Conservation (phyloP, 2,888 invertebrate species). For the Spilarctia lutea region DNA sequence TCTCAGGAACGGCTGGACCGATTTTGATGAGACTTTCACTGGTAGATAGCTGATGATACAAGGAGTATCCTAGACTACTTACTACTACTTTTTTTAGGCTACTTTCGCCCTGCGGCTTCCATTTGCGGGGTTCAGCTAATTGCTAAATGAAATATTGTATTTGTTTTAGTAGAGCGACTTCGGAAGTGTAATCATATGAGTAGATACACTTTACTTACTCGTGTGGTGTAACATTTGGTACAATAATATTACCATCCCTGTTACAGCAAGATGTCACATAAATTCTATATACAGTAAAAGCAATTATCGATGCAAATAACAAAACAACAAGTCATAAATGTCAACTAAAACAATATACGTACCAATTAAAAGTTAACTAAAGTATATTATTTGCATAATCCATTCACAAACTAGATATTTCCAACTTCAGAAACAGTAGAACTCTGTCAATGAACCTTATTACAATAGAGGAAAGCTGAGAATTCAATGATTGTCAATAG, state of each 20-base stretch:
- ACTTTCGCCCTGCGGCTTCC: too few species aligned
- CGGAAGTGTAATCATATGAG: background rate
- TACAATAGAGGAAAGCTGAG: conserved; percentile 38
- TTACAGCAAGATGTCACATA: conserved; percentile 4
- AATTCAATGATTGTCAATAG: conserved; percentile 33
- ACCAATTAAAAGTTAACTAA: conserved; percentile 62
- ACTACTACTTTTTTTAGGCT: too few species aligned
- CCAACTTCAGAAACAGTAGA: conserved; percentile 30
- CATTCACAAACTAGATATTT: conserved; percentile 47
- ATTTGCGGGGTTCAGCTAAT: too few species aligned
- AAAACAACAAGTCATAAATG: conserved; percentile 46
- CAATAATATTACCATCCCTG: background rate
- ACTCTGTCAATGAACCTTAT: conserved; percentile 31
- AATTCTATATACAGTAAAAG: background rate
- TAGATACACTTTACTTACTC: too few species aligned
- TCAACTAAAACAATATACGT: conserved; percentile 60
- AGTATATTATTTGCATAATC: conserved; percentile 57
- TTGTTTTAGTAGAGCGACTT: background rate
- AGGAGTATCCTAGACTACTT: too few species aligned
- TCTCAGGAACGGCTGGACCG: too few species aligned
- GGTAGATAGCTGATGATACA: too few species aligned
- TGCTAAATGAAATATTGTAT: background rate
- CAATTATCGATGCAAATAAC: conserved; percentile 20
- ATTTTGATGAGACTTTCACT: too few species aligned
- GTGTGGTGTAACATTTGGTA: background rate